phyloP scores from a whole-genome alignment of 1,140 invertebrate species.

The Eurosta solidaginis region DNA sequence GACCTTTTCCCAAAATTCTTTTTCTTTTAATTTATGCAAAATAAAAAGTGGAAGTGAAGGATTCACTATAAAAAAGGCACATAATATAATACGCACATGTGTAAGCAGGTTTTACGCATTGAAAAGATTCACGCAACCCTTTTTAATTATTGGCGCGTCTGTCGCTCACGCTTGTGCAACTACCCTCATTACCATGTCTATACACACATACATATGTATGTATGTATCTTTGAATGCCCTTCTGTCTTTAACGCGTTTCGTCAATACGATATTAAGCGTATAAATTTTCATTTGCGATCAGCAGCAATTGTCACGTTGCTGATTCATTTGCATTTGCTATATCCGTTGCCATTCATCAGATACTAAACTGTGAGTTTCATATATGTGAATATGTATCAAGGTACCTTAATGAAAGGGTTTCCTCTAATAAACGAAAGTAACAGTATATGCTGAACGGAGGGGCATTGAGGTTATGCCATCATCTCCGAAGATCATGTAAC shows the following conservation, averaged over 20 bases:
- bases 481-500: slow-evolving; percentile 12
- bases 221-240: background rate
- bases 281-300: background rate
- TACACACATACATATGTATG: background rate
- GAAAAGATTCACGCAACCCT: background rate
- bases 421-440: slow-evolving; percentile 6
- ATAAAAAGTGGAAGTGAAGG: slow-evolving; percentile 26
- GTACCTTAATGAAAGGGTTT: background rate
- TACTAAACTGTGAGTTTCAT: background rate
- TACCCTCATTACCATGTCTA: background rate
- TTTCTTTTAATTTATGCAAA: slow-evolving; percentile 26
- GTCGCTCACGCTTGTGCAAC: slow-evolving; percentile 2
- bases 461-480: background rate
- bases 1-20: slow-evolving; percentile 1
- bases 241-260: background rate
- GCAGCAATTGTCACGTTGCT: slow-evolving; percentile 7
- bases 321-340: background rate
- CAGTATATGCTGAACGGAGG: background rate
- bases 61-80: background rate
- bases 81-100: background rate
- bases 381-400: background rate
- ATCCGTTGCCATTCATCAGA: background rate
- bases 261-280: background rate
- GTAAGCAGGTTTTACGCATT: background rate
- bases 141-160: slow-evolving; percentile 9